Percentiles rank a stretch among this genome's conserved stretches.
Conservation (phyloP, 1,140 invertebrate species). For the Goniozus legneri region DNA sequence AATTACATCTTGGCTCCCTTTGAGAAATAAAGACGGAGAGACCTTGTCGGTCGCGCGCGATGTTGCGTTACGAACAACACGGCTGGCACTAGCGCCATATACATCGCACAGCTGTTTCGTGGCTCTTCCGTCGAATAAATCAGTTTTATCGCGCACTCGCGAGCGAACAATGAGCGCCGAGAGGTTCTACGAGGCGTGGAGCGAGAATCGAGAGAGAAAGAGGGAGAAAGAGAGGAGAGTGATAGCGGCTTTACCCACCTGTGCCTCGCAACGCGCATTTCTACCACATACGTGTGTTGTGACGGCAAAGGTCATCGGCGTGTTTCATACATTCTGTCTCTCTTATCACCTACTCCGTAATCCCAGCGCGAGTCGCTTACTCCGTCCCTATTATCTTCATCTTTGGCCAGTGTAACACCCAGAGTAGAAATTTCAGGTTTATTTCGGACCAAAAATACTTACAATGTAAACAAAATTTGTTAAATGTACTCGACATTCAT, state of each 20-base stretch:
- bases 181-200: neutral
- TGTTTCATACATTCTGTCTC: no score
- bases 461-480: no score
- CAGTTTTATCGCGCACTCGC: conserved; percentile 8
- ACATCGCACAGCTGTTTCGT: conserved; percentile 1
- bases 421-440: no score
- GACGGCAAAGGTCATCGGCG: neutral
- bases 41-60: conserved; percentile 3
- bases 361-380: no score
- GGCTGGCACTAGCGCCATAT: no score
- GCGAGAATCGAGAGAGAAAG: neutral
- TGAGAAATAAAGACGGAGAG: conserved; percentile 5
- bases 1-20: conserved; percentile 25
- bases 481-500: no score
- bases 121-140: conserved; percentile 4
- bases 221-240: neutral
- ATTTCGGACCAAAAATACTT: no score
- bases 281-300: neutral
- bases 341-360: no score
- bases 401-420: no score
- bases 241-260: neutral
- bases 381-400: no score
- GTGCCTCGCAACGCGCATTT: neutral
- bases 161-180: neutral
- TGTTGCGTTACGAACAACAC: no score